Conservation (phyloP, 2,888 invertebrate species). For the Sinhomidia bicolor region DNA sequence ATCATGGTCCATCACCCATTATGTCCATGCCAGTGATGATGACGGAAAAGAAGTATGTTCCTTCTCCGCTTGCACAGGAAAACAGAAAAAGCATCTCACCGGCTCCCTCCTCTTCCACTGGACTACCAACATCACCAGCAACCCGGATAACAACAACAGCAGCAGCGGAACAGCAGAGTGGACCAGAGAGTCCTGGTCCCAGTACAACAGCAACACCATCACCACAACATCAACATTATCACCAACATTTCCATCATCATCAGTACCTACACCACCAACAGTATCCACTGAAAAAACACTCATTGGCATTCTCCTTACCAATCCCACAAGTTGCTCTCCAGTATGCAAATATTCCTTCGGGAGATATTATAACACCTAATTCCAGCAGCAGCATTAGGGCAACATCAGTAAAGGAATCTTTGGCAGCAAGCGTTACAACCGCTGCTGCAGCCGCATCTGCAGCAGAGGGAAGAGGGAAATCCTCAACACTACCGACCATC, state of each 20-base stretch:
- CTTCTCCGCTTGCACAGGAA: constrained; percentile 67
- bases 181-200: constrained; percentile 45
- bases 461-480: constrained; percentile 70
- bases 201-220: background rate
- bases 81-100: constrained; percentile 41
- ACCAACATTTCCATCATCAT: constrained; percentile 45
- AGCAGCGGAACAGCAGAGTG: constrained; percentile 26
- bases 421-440: constrained; percentile 46
- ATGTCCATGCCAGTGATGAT: background rate
- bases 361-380: constrained; percentile 29
- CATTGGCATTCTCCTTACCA: constrained; percentile 71
- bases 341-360: constrained; percentile 64
- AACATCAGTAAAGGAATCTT: constrained; percentile 24
- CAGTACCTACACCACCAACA: constrained; percentile 39
- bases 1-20: constrained; percentile 18
- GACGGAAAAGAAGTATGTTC: constrained; percentile 66
- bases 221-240: constrained; percentile 12
- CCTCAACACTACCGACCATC: constrained; percentile 74
- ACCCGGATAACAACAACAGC: too few relatives aligned
- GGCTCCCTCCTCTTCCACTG: constrained; percentile 34
- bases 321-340: constrained; percentile 75
- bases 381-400: constrained; percentile 13
- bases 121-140: background rate
- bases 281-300: constrained; percentile 50
- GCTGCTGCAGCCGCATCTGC: constrained; percentile 42